Conservation (phyloP, 2,888 invertebrate species). For the Allolobophora icterica region DNA sequence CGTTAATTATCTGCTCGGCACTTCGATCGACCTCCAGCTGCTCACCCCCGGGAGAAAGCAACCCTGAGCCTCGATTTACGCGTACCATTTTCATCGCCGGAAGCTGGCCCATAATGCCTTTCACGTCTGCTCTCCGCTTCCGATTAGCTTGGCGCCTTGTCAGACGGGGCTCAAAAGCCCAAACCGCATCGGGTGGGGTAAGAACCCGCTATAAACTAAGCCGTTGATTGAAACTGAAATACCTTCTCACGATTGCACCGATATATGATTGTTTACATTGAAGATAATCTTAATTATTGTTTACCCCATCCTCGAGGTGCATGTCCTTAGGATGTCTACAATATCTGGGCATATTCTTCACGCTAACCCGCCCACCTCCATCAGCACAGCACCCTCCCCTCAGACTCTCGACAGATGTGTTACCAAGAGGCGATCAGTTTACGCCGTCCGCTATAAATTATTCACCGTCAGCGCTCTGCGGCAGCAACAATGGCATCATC, state of each 20-base stretch:
- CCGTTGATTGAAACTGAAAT: neutral
- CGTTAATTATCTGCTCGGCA: neutral
- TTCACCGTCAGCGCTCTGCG: neutral
- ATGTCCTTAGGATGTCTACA: neutral
- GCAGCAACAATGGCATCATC: neutral
- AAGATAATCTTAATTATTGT: neutral
- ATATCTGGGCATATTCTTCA: neutral
- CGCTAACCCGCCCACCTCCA: neutral
- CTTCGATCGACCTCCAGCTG: neutral
- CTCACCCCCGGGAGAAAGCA: neutral
- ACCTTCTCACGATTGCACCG: neutral
- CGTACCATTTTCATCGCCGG: neutral
- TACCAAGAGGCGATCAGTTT: neutral
- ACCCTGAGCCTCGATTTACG: conserved; percentile 1
- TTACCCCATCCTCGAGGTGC: neutral
- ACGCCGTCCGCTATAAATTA: neutral
- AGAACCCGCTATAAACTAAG: neutral
- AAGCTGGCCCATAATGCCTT: conserved; percentile 17
- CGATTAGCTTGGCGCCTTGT: conserved; percentile 17
- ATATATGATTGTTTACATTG: neutral
- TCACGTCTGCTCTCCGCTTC: neutral
- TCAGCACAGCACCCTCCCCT: neutral
- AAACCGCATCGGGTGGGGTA: neutral
- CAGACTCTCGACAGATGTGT: neutral
- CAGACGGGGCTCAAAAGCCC: neutral